phyloP scores from a whole-genome alignment of 2,113 vertebrate genomes.

The Megatriorchis doriae region DNA sequence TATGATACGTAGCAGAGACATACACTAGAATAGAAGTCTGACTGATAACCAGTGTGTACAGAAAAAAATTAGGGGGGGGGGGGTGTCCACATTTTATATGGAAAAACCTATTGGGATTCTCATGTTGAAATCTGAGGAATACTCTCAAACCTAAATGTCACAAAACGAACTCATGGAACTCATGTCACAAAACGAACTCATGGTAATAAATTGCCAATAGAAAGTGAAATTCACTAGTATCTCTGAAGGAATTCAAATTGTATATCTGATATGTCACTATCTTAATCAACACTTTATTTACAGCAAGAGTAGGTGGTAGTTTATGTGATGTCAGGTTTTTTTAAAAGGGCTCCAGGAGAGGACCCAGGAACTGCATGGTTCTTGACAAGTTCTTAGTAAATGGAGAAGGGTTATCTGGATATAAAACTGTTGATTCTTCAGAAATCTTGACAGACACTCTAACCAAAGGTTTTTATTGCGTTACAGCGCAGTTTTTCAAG shows the following conservation, averaged over 20 bases:
- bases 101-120: not conserved
- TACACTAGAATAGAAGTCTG: not conserved
- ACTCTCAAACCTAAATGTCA: not conserved
- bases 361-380: not conserved
- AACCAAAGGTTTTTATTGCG: not conserved
- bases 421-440: not conserved
- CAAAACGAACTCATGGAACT: not conserved
- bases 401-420: not conserved
- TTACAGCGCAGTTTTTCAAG: not conserved
- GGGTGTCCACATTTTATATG: not conserved
- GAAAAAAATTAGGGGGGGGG: not conserved
- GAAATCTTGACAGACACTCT: not conserved
- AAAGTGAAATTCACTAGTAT: not conserved
- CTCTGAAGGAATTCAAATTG: not conserved
- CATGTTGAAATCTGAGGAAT: not conserved
- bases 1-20: not conserved
- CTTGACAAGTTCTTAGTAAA: not conserved
- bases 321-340: not conserved
- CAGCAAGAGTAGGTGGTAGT: not conserved
- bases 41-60: not conserved
- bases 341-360: not conserved
- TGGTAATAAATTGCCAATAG: not conserved
- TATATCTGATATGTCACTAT: not conserved
- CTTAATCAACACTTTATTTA: not conserved
- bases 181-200: not conserved